These are phyloP conservation scores for Polyergus mexicanus DNA, from an alignment of 1,140 invertebrate genomes.

Conservation along the genomic window DNA sequence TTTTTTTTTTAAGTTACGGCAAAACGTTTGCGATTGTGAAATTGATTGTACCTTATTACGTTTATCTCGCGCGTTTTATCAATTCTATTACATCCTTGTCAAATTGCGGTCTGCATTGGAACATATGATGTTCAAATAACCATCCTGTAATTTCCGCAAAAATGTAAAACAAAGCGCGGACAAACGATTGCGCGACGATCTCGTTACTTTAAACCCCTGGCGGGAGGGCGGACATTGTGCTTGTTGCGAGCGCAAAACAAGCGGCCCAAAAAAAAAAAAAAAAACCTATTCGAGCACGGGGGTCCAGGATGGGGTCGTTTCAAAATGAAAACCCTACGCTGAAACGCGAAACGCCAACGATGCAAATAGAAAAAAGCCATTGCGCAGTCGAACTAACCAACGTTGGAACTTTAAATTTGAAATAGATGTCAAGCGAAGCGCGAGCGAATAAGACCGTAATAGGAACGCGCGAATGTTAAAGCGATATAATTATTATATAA, in stretches of 20 bases:
- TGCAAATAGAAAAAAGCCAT: slow-evolving; percentile 40
- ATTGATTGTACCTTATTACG: slow-evolving; percentile 26
- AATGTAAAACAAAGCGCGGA: slow-evolving; percentile 71
- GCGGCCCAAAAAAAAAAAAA: slow-evolving; percentile 57
- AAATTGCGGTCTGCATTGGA: slow-evolving; percentile 14
- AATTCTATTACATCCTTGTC: background rate
- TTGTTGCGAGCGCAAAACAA: slow-evolving; percentile 65
- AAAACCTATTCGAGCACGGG: slow-evolving; percentile 43
- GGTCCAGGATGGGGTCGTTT: slow-evolving; percentile 52
- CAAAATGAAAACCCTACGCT: slow-evolving; percentile 71
- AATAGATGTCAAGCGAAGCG: slow-evolving; percentile 5
- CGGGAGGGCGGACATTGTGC: slow-evolving; percentile 58
- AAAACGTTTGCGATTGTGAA: background rate
- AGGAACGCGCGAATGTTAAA: background rate
- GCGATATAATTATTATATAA: background rate
- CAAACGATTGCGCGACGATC: slow-evolving; percentile 61
- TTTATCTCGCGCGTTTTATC: background rate
- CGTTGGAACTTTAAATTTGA: slow-evolving; percentile 62
- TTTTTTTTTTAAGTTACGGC: no score
- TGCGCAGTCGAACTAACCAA: slow-evolving; percentile 18
- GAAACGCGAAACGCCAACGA: slow-evolving; percentile 42
- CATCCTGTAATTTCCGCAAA: slow-evolving; percentile 75
- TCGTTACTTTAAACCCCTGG: slow-evolving; percentile 70
- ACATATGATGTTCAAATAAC: slow-evolving; percentile 62
- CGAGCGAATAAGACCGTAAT: background rate